phyloP scores from a whole-genome alignment of 2,797 vertebrate species.

The Chiropotes sagulatus region DNA sequence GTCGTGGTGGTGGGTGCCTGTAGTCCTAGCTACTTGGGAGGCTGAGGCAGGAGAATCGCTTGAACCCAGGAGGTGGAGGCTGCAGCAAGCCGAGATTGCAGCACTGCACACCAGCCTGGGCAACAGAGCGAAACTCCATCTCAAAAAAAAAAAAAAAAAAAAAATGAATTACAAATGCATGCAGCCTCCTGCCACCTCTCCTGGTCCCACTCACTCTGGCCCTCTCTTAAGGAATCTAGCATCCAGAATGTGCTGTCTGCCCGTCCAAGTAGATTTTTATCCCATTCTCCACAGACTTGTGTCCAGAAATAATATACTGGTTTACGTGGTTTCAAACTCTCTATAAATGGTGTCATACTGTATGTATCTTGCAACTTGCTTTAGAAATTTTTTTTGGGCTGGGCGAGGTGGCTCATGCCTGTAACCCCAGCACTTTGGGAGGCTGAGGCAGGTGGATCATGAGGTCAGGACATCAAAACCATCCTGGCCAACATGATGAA shows the following conservation, averaged over 20 bases:
- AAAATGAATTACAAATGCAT: rapidly evolving
- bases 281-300: not conserved
- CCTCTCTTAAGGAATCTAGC: not conserved
- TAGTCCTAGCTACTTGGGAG: not conserved
- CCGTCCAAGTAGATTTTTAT: not conserved
- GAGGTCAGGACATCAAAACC: too few species aligned
- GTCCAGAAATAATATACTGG: not conserved
- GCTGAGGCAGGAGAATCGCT: not conserved
- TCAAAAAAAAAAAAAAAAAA: too few species aligned
- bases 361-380: too few species aligned
- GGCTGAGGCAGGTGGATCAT: too few species aligned
- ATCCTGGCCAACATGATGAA: too few species aligned
- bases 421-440: too few species aligned
- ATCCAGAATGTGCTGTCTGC: not conserved
- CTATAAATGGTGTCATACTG: rapidly evolving
- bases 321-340: not conserved
- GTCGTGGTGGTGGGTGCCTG: too few species aligned
- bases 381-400: not conserved
- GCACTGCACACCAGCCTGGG: too few species aligned
- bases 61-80: too few species aligned
- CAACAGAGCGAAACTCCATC: too few species aligned
- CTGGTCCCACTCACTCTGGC: rapidly evolving
- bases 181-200: rapidly evolving
- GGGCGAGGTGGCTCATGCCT: too few species aligned
- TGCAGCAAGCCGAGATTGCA: too few species aligned